Base-by-base conservation (phyloP, 2,113 vertebrate genomes). In the Cathartes aura region DNA sequence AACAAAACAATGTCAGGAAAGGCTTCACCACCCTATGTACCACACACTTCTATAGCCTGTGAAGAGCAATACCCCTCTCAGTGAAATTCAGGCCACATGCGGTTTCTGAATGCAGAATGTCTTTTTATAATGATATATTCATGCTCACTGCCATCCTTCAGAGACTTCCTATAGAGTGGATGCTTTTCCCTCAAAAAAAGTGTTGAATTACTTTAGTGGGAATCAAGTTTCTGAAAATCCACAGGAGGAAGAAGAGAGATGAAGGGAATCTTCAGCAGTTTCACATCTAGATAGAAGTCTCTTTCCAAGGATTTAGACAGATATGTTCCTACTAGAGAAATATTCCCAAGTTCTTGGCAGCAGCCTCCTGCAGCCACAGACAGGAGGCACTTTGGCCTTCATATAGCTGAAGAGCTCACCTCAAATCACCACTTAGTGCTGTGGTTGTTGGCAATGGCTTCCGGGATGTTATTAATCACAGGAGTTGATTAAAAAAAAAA, bases 101-200 rank as follows among this genome's bases (percentile, higher is more conserved):
- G 66, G 86, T 36, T 91, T 91, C 76, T 80, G 90, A 94, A 93
- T 91, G 72, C 50, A 92, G 59, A 90, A 90, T 79, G n/a, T 58
- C 90, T 78, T 89, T 96, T 95, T 82, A 67, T 94, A 91, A 89
- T 95, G 92, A 94, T 89, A 91, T 91, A 95, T 92, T 95, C 82
- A 89, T 87, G 81, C 53, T 85, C 23, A 3, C 76, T 95, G 84
- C 36, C 70, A 59, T 74, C 59, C 81, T 91, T 91, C 80, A 92
- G 84, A 91, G 93, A 59, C n/a, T 73, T 93, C 81, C 89, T 64
- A 50, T 47, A 34, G 80, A 76, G 82, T 29, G n/a, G 50, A 73
- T 87, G 82, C 16, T 93, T 85, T 92, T 84, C 43, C 66, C 27
- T 64, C 21, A 56, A 55, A 73, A 81, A 36, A 66, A 2, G 5